These are phyloP conservation scores for Coelopa frigida DNA, from an alignment of 1,140 invertebrate species.

Conservation along the genomic window DNA sequence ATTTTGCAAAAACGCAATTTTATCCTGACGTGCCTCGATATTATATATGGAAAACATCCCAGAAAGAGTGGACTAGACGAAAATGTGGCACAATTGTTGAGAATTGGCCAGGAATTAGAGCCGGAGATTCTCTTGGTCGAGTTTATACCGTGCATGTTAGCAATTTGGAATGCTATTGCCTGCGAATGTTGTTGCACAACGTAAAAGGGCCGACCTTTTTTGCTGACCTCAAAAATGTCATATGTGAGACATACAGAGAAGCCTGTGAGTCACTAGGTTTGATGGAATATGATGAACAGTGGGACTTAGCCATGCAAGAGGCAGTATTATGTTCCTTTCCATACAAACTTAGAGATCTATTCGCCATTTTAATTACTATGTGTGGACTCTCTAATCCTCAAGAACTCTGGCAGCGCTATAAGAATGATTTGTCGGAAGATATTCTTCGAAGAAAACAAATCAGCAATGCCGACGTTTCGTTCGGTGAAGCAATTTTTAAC, in stretches of 20 bases:
- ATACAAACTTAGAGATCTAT: neutral
- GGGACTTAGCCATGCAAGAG: neutral
- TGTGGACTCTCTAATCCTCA: no score
- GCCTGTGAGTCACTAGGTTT: conserved; percentile 30
- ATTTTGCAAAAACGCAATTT: conserved; percentile 42
- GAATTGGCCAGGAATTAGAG: no score
- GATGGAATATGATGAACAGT: conserved; percentile 12
- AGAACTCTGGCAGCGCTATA: no score
- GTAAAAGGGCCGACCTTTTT: conserved; percentile 38
- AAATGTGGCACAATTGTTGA: no score
- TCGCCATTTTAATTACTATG: neutral
- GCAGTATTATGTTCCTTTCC: neutral
- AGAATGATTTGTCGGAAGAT: neutral
- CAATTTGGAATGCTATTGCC: conserved; percentile 35
- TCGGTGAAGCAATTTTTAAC: neutral
- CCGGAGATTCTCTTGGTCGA: conserved; percentile 28
- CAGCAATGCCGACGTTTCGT: neutral
- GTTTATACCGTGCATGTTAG: conserved; percentile 36
- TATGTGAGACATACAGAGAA: conserved; percentile 36
- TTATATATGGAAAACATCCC: conserved; percentile 43
- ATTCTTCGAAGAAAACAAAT: neutral
- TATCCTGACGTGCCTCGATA: conserved; percentile 44
- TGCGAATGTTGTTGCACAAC: conserved; percentile 39
- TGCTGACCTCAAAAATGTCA: conserved; percentile 33
- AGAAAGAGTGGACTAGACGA: no score